phyloP scores from a whole-genome alignment of 2,888 invertebrate genomes.

The Polydrusus pterygomalis region DNA sequence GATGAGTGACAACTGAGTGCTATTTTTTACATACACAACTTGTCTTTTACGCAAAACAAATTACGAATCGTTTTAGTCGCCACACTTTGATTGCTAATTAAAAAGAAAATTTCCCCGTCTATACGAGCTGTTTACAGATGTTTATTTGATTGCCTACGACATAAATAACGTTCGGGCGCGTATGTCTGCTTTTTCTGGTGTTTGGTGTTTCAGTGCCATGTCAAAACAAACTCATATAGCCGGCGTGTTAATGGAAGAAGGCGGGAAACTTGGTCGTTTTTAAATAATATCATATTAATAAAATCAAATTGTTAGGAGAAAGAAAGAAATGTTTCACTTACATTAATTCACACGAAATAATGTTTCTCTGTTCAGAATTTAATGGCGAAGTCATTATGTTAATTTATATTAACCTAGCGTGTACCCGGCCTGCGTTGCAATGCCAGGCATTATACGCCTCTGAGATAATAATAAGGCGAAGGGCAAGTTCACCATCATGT shows the following conservation, averaged over 20 bases:
- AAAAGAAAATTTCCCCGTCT: slow-evolving; percentile 47
- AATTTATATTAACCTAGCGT: too few relatives aligned
- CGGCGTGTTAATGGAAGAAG: neutral
- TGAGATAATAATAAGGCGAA: too few relatives aligned
- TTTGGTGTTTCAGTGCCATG: slow-evolving; percentile 30
- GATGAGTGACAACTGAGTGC: slow-evolving; percentile 12
- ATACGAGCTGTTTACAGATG: slow-evolving; percentile 47
- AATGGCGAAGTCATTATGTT: too few relatives aligned
- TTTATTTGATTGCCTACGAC: slow-evolving; percentile 48
- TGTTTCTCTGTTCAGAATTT: too few relatives aligned
- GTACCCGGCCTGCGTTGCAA: too few relatives aligned
- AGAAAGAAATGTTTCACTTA: too few relatives aligned
- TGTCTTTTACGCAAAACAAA: slow-evolving; percentile 51
- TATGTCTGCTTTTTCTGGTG: slow-evolving; percentile 37
- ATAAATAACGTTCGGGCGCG: slow-evolving; percentile 41
- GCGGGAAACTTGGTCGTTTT: slow-evolving; percentile 1
- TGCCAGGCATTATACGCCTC: too few relatives aligned
- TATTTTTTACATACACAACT: slow-evolving; percentile 39
- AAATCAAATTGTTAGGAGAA: too few relatives aligned
- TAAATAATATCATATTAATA: too few relatives aligned
- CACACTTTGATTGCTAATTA: slow-evolving; percentile 47
- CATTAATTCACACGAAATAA: too few relatives aligned
- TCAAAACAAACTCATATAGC: slow-evolving; percentile 34
- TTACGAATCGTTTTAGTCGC: slow-evolving; percentile 40
- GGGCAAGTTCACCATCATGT: too few relatives aligned